Conservation (phyloP, 2,797 vertebrate species). For the Gallirallus australis region DNA sequence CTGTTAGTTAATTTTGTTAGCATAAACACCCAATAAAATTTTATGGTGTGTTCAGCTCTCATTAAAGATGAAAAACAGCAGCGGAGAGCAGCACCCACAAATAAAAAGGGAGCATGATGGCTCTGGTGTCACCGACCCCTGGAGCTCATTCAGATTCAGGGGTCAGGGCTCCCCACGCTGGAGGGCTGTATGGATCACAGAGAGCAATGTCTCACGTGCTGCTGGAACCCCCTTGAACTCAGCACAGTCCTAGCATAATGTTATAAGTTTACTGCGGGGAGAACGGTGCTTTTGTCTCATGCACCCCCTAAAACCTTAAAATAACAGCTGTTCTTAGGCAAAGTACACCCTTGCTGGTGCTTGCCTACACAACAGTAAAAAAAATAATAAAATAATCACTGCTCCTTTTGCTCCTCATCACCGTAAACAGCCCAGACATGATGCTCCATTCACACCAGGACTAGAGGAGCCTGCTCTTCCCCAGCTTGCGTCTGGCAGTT, state of each 20-base stretch:
- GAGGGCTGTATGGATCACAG: background rate
- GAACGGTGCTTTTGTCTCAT: rapidly evolving
- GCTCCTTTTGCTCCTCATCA: background rate
- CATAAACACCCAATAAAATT: slow-evolving; percentile 63
- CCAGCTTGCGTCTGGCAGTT: background rate
- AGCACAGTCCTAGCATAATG: background rate
- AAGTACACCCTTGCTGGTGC: background rate
- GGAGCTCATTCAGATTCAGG: background rate
- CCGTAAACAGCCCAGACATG: background rate
- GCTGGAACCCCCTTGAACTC: background rate
- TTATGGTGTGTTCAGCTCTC: slow-evolving; percentile 50
- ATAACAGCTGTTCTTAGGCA: background rate
- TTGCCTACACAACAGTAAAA: background rate
- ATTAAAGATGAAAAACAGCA: slow-evolving; percentile 61
- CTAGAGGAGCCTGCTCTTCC: background rate
- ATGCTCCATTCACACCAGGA: background rate
- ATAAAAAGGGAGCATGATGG: background rate
- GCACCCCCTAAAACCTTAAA: background rate
- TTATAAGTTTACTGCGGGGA: background rate
- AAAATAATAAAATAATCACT: background rate
- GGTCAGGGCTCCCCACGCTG: rapidly evolving
- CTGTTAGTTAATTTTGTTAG: slow-evolving; percentile 65
- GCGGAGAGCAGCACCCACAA: slow-evolving; percentile 18
- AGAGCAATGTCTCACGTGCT: rapidly evolving
- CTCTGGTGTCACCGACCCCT: rapidly evolving